Evolutionary conservation across 2,797 vertebrate species (phyloP).

Genomic region (Neosilurus hyrtlii): DNA sequence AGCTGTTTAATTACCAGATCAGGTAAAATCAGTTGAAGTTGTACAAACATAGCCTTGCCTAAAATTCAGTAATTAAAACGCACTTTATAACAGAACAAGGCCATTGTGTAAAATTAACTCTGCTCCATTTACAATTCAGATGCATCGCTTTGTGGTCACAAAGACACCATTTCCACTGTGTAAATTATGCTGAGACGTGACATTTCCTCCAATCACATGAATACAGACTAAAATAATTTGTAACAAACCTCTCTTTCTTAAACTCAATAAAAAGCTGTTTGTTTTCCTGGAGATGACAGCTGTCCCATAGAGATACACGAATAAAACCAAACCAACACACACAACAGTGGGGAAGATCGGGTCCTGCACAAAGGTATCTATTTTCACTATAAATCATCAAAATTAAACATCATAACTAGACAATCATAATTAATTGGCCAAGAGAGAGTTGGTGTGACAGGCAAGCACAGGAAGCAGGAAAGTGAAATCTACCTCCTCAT

Average conservation of each 20-base stretch:
- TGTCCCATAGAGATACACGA: conserved; percentile 20
- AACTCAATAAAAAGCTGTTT: conserved; percentile 14
- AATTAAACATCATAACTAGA: conserved; percentile 83
- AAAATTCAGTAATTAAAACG: conserved; percentile 81
- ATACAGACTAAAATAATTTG: not conserved
- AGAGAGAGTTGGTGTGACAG: conserved; percentile 76
- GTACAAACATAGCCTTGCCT: conserved; percentile 11
- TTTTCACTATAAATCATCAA: conserved; percentile 81
- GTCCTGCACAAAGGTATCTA: conserved; percentile 70
- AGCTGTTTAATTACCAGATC: conserved; percentile 12
- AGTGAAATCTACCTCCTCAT: conserved; percentile 46
- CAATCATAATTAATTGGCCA: conserved; percentile 83
- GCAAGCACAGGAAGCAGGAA: conserved; percentile 63
- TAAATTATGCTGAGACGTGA: conserved; percentile 44
- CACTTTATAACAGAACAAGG: conserved; percentile 85
- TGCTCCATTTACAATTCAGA: conserved; percentile 82
- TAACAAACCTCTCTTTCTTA: not conserved
- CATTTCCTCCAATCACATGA: conserved; percentile 17
- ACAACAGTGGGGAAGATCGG: conserved; percentile 30
- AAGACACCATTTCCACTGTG: conserved; percentile 64
- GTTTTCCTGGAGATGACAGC: conserved; percentile 13
- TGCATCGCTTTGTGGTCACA: conserved; percentile 67
- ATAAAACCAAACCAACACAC: conserved; percentile 29
- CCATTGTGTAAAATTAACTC: conserved; percentile 82
- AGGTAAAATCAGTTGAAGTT: not conserved